Evolutionary conservation across 30 jellyfish, hydroid and myxozoan genomes (phyloP), one percentile per base, ranked within the genome.

Genomic region (Phacellophora camtschatica): DNA sequence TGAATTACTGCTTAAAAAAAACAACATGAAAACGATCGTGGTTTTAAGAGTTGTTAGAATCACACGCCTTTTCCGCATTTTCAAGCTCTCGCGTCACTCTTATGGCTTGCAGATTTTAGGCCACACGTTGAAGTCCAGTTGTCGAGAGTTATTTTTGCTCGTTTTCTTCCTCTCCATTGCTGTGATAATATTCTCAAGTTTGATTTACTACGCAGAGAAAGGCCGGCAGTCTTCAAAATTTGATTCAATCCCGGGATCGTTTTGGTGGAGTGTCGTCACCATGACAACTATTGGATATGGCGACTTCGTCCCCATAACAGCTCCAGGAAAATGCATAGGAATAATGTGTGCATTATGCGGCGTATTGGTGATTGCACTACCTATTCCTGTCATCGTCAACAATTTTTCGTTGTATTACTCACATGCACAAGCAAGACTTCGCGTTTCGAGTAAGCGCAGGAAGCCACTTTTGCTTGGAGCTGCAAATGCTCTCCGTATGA

Each of bases 241-340:
- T 65, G 77, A 88, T 37, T 90, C 97, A 4, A 90, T 90, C 41
- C 97, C 97, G 20, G 94, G 87, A 58, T 76, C 97, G 9, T 90
- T 90, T 77, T 90, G 97, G 97, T 90, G 97, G 97, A 82, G 96
- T 58, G 86, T 90, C 37, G 97, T 90, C 32, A 90, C 97, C 66
- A 90, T 90, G 97, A 90, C 97, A 71, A 90, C 97, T 1, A 82
- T 90, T 20, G 97, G 97, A 24, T 90, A 90, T 55, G 97, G 97
- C 4, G 97, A 90, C 76, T 48, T 82, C 49, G 97, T 90, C 27
- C 97, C 97, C 5, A 74, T 57, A 25, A 78, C 97, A 22, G 81
- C 77, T 8, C 90, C 96, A 5, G 97, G 97, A 10, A 90, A 90
- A 55, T 83, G 96, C 59, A 85, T 90, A 9, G 97, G 97, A 19